These are phyloP conservation scores for Luffia ferchaultella DNA, from an alignment of 2,888 invertebrate genomes.

Conservation along the genomic window DNA sequence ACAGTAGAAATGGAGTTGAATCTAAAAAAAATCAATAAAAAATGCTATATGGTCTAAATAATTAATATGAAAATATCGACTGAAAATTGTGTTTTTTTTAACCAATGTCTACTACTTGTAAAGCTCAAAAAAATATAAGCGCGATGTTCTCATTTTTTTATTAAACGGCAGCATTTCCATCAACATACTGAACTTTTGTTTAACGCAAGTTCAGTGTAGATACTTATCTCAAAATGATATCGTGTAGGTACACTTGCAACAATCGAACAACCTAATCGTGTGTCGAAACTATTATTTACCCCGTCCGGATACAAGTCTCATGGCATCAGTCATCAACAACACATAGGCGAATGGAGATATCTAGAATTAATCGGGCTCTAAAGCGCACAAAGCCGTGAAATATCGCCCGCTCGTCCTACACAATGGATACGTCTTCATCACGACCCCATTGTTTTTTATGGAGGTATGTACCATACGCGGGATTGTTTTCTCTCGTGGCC, in stretches of 20 bases:
- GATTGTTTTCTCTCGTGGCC: slow-evolving; percentile 53
- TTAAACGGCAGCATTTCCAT: too few species aligned
- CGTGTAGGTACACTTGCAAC: background rate
- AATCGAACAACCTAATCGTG: background rate
- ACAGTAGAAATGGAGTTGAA: background rate
- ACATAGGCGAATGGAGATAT: slow-evolving; percentile 62
- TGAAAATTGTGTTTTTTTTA: too few species aligned
- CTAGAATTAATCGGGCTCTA: slow-evolving; percentile 62
- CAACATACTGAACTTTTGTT: too few species aligned
- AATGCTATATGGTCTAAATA: background rate
- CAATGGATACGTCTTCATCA: slow-evolving; percentile 68
- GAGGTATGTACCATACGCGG: slow-evolving; percentile 33
- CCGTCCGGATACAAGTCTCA: background rate
- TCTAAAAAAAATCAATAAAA: background rate
- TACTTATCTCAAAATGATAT: background rate
- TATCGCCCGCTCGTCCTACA: slow-evolving; percentile 59
- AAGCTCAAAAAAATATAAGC: background rate
- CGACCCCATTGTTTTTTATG: slow-evolving; percentile 56
- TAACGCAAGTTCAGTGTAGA: background rate
- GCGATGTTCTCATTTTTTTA: background rate
- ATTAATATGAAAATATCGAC: background rate
- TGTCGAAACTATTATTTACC: background rate
- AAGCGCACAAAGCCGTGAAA: slow-evolving; percentile 62
- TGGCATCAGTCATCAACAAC: slow-evolving; percentile 25
- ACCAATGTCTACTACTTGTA: too few species aligned